Conservation (phyloP, 1,140 invertebrate species). For the Fopius arisanus region DNA sequence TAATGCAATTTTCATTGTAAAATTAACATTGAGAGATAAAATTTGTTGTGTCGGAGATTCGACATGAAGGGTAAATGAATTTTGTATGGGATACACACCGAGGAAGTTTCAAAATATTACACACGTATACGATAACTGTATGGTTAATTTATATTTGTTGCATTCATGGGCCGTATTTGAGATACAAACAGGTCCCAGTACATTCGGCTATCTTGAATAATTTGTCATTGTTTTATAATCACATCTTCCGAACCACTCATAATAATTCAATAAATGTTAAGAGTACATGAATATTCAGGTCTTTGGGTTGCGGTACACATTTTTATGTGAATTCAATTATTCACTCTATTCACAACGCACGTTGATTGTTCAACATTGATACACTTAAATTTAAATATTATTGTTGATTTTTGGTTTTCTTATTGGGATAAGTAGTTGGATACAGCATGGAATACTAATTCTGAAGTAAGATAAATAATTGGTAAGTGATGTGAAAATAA, state of each 20-base stretch:
- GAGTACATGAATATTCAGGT: not conserved
- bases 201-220: conserved; percentile 30
- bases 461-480: not conserved
- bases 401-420: not conserved
- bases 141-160: conserved; percentile 41
- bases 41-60: no score
- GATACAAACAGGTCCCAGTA: conserved; percentile 46
- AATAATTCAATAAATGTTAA: not conserved
- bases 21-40: no score
- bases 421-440: not conserved
- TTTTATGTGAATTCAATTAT: not conserved
- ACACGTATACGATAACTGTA: conserved; percentile 38
- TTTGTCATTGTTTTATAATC: conserved; percentile 30
- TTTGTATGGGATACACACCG: not conserved
- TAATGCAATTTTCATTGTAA: no score
- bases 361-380: not conserved
- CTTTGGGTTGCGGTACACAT: not conserved
- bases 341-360: not conserved
- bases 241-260: not conserved
- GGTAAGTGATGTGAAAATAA: not conserved
- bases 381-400: not conserved
- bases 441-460: not conserved
- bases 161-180: conserved; percentile 34
- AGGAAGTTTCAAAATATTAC: conserved; percentile 23
- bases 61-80: not conserved